Evolutionary conservation across 2,888 invertebrate genomes (phyloP).

Genomic region (Heliconius charithonia): DNA sequence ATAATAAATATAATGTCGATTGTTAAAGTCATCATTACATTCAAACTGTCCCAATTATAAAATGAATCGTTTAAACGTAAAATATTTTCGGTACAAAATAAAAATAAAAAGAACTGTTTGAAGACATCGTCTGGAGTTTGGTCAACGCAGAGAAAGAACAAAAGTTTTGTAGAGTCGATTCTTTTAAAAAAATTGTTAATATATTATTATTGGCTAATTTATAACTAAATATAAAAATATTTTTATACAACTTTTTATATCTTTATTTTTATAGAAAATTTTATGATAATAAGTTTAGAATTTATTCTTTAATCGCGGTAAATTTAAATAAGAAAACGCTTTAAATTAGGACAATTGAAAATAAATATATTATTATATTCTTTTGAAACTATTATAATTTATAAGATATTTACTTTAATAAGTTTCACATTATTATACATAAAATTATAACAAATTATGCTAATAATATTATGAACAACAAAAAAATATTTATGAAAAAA

Average conservation of each 20-base stretch:
- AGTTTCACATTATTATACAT: not conserved
- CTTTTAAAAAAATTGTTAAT: not conserved
- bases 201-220: too few species aligned
- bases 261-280: too few species aligned
- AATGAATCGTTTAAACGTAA: constrained; percentile 80
- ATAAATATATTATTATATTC: not conserved
- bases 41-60: constrained; percentile 80
- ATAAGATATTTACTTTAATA: not conserved
- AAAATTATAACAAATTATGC: not conserved
- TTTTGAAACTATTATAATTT: not conserved
- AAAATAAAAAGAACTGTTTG: constrained; percentile 70
- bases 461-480: not conserved
- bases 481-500: not conserved
- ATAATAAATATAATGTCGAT: constrained; percentile 25
- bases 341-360: too few species aligned
- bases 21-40: constrained; percentile 49
- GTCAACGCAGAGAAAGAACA: constrained; percentile 72
- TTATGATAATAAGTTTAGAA: too few species aligned
- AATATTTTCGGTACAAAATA: constrained; percentile 80
- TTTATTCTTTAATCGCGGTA: too few species aligned
- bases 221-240: too few species aligned
- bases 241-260: too few species aligned
- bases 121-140: constrained; percentile 77
- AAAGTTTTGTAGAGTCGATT: constrained; percentile 54
- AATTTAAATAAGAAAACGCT: too few species aligned